These are phyloP conservation scores for Heterochromis multidens DNA, from an alignment of 2,113 vertebrate species.

Conservation along the genomic window DNA sequence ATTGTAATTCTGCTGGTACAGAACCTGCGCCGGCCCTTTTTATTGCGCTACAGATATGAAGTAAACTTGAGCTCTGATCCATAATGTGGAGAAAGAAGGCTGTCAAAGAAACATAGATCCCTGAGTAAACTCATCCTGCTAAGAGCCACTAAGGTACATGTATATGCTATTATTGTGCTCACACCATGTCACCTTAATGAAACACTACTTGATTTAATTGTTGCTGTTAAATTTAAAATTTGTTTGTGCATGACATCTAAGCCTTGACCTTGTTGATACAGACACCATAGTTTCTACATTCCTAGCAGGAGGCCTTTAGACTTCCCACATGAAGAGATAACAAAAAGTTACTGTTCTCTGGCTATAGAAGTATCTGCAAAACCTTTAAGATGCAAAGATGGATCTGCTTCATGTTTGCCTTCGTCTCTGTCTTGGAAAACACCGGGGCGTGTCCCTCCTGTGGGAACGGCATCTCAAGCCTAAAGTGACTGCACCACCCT, in stretches of 20 bases:
- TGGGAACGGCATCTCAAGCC: slow-evolving; percentile 65
- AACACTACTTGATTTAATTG: slow-evolving; percentile 3
- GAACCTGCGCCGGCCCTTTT: slow-evolving; percentile 11
- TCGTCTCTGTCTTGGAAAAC: slow-evolving; percentile 31
- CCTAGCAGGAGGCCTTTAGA: slow-evolving; percentile 51
- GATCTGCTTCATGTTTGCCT: slow-evolving; percentile 46
- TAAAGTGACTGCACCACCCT: slow-evolving; percentile 65
- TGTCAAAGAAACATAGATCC: slow-evolving; percentile 30
- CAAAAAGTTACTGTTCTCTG: slow-evolving; percentile 24
- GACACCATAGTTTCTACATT: not conserved
- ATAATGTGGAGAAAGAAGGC: not conserved
- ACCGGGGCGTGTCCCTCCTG: slow-evolving; percentile 66
- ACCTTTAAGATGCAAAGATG: slow-evolving; percentile 41
- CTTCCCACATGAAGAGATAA: slow-evolving; percentile 35
- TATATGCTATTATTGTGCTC: slow-evolving; percentile 38
- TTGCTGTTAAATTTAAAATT: slow-evolving; percentile 22
- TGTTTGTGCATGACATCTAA: slow-evolving; percentile 52
- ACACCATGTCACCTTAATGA: slow-evolving; percentile 51
- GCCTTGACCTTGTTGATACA: slow-evolving; percentile 52
- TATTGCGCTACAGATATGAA: not conserved
- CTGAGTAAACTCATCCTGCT: not conserved
- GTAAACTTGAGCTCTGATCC: slow-evolving; percentile 22
- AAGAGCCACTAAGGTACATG: slow-evolving; percentile 21
- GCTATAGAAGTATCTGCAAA: slow-evolving; percentile 22
- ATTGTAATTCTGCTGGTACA: slow-evolving; percentile 32